These are phyloP conservation scores for Apomyelois bistriatella DNA, from an alignment of 2,888 invertebrate genomes.

Conservation along the genomic window DNA sequence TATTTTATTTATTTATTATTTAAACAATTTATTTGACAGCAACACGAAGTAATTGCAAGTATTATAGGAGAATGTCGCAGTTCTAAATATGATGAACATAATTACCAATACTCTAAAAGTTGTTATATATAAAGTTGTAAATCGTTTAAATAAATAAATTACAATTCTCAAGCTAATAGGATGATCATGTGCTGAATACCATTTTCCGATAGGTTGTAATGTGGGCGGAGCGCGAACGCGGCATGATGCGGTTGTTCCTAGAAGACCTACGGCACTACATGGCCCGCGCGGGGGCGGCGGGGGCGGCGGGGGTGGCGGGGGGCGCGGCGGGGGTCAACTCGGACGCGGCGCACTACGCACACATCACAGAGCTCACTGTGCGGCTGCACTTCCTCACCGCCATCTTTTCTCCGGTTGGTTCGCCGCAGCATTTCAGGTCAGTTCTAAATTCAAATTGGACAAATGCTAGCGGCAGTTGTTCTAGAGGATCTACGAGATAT, in stretches of 20 bases:
- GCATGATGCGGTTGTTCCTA: conserved; percentile 96
- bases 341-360: conserved; percentile 74
- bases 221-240: conserved; percentile 95
- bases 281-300: conserved; percentile 35
- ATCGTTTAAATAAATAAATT: too few relatives aligned
- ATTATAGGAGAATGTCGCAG: too few relatives aligned
- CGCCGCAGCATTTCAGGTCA: conserved; percentile 92
- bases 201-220: conserved; percentile 82
- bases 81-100: too few relatives aligned
- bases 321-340: conserved; percentile 11
- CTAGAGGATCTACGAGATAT: too few relatives aligned
- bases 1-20: too few relatives aligned
- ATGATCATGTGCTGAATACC: background rate
- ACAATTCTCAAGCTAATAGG: too few relatives aligned
- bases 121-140: too few relatives aligned
- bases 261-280: conserved; percentile 88
- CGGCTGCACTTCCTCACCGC: conserved; percentile 95
- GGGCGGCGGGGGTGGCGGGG: conserved; percentile 14
- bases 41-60: too few relatives aligned
- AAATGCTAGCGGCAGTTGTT: background rate
- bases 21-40: too few relatives aligned
- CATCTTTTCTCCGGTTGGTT: conserved; percentile 93
- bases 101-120: too few relatives aligned
- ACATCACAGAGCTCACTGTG: conserved; percentile 94
- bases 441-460: conserved; percentile 20